Conservation (phyloP, 2,888 invertebrate species). For the Apamea epomidion region DNA sequence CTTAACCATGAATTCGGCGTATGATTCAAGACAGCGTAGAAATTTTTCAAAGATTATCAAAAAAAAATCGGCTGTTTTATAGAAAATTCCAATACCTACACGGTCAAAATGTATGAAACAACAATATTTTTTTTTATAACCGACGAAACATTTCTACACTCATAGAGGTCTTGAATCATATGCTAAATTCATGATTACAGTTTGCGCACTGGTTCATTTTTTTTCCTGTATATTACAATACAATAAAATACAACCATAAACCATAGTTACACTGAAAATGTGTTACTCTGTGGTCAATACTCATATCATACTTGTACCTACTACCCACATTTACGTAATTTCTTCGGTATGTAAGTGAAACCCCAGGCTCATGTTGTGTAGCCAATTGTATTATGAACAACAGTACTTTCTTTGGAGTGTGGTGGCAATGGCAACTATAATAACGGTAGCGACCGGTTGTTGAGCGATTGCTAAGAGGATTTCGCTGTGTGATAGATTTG, state of each 20-base stretch:
- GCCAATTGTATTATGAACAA: constrained; percentile 51
- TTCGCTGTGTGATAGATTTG: constrained; percentile 16
- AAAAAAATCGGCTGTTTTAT: too few species aligned
- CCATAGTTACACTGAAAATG: background rate
- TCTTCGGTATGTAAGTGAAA: constrained; percentile 25
- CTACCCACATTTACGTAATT: constrained; percentile 51
- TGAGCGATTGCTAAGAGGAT: constrained; percentile 12
- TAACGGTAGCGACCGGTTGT: constrained; percentile 55
- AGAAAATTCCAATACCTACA: too few species aligned
- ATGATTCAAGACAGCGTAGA: too few species aligned
- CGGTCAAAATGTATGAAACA: too few species aligned
- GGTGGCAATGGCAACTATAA: constrained; percentile 36
- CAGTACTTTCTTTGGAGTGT: constrained; percentile 42
- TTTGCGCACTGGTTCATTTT: too few species aligned
- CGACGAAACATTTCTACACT: too few species aligned
- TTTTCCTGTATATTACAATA: background rate
- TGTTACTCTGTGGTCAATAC: constrained; percentile 41
- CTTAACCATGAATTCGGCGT: too few species aligned
- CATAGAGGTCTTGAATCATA: too few species aligned
- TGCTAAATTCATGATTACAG: too few species aligned
- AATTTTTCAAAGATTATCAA: too few species aligned
- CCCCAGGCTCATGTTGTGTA: constrained; percentile 48
- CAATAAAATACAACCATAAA: background rate
- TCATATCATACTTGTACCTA: constrained; percentile 21
- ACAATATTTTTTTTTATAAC: too few species aligned